Evolutionary conservation across 1,140 invertebrate genomes (phyloP).

Genomic region (Diachasmimorpha longicaudata): DNA sequence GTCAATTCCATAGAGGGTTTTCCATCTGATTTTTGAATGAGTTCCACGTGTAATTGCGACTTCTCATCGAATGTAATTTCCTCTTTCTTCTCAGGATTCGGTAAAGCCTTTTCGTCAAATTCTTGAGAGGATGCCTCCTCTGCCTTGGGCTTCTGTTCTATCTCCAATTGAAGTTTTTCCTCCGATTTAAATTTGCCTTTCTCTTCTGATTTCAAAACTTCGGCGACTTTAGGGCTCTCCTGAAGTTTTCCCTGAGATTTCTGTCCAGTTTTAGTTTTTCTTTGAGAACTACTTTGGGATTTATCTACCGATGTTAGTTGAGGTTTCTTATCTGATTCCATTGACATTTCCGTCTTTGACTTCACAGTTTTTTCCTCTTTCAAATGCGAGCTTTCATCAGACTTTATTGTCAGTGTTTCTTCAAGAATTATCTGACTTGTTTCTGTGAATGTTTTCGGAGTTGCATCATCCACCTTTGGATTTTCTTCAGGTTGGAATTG

Average conservation of each 20-base stretch:
- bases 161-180: too few species aligned
- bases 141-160: not conserved
- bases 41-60: not conserved
- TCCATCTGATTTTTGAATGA: too few species aligned
- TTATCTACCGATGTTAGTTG: not conserved
- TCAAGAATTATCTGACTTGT: too few species aligned
- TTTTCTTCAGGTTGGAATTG: too few species aligned
- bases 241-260: not conserved
- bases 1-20: not conserved
- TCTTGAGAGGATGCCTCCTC: not conserved
- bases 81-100: not conserved
- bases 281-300: not conserved
- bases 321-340: not conserved
- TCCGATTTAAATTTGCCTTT: slow-evolving; percentile 13
- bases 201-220: slow-evolving; percentile 4
- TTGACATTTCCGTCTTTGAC: not conserved
- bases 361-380: not conserved
- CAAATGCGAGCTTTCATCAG: too few species aligned
- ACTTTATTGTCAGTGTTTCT: too few species aligned
- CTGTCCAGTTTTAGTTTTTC: not conserved
- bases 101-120: not conserved
- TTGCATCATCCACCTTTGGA: too few species aligned
- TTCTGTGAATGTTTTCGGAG: too few species aligned
- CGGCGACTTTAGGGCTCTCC: not conserved
- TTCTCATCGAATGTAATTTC: not conserved